Evolutionary conservation across 2,797 vertebrate genomes (phyloP).

Genomic region (Varecia variegata): DNA sequence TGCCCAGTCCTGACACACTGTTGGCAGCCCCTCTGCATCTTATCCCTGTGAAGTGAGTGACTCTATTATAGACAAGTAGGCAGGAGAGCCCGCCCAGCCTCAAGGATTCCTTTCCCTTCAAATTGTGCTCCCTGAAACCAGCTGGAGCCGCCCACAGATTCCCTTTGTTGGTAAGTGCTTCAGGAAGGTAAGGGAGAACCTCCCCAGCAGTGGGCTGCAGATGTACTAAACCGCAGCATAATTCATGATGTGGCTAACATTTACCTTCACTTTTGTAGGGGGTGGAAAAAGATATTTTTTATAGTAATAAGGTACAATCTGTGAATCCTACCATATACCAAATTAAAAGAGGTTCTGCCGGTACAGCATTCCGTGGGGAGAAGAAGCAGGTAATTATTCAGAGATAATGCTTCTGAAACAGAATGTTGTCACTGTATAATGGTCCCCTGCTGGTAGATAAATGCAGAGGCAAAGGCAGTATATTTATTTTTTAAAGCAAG

Average conservation of each 20-base stretch:
- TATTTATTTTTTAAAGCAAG: constrained; percentile 55
- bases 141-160: not conserved
- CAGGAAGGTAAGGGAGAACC: not conserved
- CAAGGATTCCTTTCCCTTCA: constrained; percentile 17
- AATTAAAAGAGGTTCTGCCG: not conserved
- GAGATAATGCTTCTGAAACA: constrained; percentile 32
- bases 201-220: not conserved
- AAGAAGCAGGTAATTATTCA: constrained; percentile 55
- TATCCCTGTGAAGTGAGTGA: not conserved
- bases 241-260: not conserved
- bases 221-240: not conserved
- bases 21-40: not conserved
- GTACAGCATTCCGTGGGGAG: not conserved
- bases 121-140: not conserved
- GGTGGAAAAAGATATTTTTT: not conserved
- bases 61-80: not conserved
- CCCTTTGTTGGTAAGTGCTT: not conserved
- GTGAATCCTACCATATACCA: constrained; percentile 2
- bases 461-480: not conserved
- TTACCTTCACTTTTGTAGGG: not conserved
- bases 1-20: not conserved
- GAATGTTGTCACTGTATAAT: constrained; percentile 37
- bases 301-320: not conserved
- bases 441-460: constrained; percentile 42
- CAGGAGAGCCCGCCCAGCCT: not conserved